These are phyloP conservation scores for Drosophila nasuta DNA, from an alignment of 1,140 invertebrate species.

Conservation along the genomic window DNA sequence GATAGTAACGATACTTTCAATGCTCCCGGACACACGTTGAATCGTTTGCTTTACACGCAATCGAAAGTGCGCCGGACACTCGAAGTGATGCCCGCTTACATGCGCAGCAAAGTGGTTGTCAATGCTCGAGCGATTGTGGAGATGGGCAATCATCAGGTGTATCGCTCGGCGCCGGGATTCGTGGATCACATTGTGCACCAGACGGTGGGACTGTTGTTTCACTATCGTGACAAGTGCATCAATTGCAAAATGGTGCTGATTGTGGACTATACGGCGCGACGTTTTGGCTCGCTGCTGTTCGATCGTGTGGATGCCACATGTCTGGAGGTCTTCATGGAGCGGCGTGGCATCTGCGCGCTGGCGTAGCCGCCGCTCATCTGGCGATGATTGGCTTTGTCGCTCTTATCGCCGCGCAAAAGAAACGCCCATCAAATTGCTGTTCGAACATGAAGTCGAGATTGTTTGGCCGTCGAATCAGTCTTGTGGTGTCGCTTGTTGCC, in stretches of 20 bases:
- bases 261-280: slow-evolving; percentile 84
- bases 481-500: slow-evolving; percentile 14
- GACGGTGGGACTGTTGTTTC: slow-evolving; percentile 76
- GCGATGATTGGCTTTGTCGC: slow-evolving; percentile 9
- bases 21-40: slow-evolving; percentile 80
- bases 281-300: slow-evolving; percentile 82
- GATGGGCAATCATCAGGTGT: slow-evolving; percentile 88
- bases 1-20: slow-evolving; percentile 86
- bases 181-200: slow-evolving; percentile 69
- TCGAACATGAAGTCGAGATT: not conserved
- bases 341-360: slow-evolving; percentile 67
- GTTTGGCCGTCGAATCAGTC: slow-evolving; percentile 15
- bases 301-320: slow-evolving; percentile 84
- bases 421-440: slow-evolving; percentile 39
- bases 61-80: slow-evolving; percentile 86
- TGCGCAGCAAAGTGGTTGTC: slow-evolving; percentile 88
- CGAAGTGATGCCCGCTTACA: slow-evolving; percentile 86
- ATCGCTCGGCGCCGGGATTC: slow-evolving; percentile 82
- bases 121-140: slow-evolving; percentile 86
- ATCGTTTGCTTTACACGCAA: slow-evolving; percentile 85
- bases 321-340: slow-evolving; percentile 77
- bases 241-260: slow-evolving; percentile 86
- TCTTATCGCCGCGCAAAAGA: slow-evolving; percentile 37
- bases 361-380: slow-evolving; percentile 44
- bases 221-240: slow-evolving; percentile 81